Evolutionary conservation across 2,113 vertebrate genomes (phyloP), one percentile per base, ranked within the genome.

Genomic region (Takifugu bimaculatus): DNA sequence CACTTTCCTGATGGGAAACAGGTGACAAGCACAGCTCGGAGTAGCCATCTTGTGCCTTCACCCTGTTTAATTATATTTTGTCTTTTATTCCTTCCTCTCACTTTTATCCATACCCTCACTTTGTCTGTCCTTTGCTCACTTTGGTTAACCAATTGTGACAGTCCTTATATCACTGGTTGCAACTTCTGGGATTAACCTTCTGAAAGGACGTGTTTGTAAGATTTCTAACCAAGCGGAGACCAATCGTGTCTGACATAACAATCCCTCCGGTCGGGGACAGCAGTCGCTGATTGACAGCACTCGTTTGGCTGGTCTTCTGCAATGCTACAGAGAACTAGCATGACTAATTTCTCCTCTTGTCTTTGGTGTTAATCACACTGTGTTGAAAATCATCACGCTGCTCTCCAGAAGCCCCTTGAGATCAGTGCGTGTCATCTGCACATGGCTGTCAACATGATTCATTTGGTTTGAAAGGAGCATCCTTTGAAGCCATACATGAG

Each of bases 1-100:
- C 62, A 51, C 71, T 64, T 65, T 85, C 76, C 80, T 43, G 62
- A 80, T 68, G 62, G 26, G 62, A 74, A 83, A 71, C 76, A 81
- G 77, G 79, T 82, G 82, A 81, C 62, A 63, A 29, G 14, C 44
- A 25, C 50, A 51, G 11, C 66, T 69, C 39, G 13, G 45, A 25
- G 48, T 73, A 54, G 44, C 12, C 44, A 13, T 45, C 68, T 73
- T 65, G 57, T 64, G 10, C 65, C 50, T 43, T 20, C 14, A 64
- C 26, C 50, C 61, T 50, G 54, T 3, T 14, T 15, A 27, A 6
- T 44, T 50, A 5, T 27, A 39, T 27, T 49, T 11, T 57, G 11
- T 32, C 6, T 26, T 4, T 54, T 2, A 52, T 13, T 51, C 50
- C 25, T 5, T 14, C 47, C 28, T 4, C 2, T 39, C 15, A 2